Evolutionary conservation across 1,140 invertebrate genomes (phyloP).

Genomic region (Aphelinus atriplicis): DNA sequence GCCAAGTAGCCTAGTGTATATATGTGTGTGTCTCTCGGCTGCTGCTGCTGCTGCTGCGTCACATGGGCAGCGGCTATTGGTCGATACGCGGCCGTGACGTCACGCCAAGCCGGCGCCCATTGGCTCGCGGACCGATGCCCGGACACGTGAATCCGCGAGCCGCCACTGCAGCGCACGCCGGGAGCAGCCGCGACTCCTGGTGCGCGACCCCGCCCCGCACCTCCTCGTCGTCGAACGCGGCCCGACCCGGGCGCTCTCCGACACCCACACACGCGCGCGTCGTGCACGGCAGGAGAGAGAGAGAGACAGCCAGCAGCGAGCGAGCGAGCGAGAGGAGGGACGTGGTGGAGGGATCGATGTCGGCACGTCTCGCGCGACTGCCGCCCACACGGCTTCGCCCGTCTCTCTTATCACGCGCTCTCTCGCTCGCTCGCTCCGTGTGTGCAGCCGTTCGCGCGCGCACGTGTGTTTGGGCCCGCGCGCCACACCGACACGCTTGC

Average conservation of each 20-base stretch:
- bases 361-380: too few relatives aligned
- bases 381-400: too few relatives aligned
- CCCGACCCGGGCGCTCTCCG: too few relatives aligned
- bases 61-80: constrained; percentile 65
- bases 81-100: constrained; percentile 66
- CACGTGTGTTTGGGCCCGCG: background rate
- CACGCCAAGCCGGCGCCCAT: constrained; percentile 47
- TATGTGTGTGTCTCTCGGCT: too few relatives aligned
- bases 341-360: too few relatives aligned
- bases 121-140: constrained; percentile 55
- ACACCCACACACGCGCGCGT: too few relatives aligned
- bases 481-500: too few relatives aligned
- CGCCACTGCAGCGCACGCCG: constrained; percentile 48
- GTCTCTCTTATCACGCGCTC: background rate
- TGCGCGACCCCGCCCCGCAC: background rate
- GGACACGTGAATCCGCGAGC: constrained; percentile 63
- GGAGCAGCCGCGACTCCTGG: constrained; percentile 33
- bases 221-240: background rate
- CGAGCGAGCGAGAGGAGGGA: too few relatives aligned
- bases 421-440: constrained; percentile 1
- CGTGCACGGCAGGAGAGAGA: too few relatives aligned
- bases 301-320: too few relatives aligned
- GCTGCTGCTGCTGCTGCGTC: constrained; percentile 56
- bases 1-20: too few relatives aligned
- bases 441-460: background rate